Evolutionary conservation across 2,113 vertebrate genomes (phyloP), one percentile per base, ranked within the genome.

Genomic region (Cynopterus brachyotis): DNA sequence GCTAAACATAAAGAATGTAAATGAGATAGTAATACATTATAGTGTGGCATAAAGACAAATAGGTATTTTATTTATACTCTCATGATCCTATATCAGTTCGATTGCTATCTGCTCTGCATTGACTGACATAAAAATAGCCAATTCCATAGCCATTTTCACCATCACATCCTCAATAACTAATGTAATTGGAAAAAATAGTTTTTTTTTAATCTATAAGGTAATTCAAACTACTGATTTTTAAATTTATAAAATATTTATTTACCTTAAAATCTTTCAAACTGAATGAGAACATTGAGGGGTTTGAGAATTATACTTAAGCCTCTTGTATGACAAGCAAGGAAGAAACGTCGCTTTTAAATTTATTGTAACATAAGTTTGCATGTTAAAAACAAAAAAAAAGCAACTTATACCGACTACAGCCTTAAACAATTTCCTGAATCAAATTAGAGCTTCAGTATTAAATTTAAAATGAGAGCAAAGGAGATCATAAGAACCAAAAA

Each of bases 361-460:
- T 94, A 85, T 45, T 82, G 9, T 72, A 93, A 85, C 57, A 50
- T 19, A 70, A 30, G 72, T 90, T 50, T 28, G 45, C 20, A 86
- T 73, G 28, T 72, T 88, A 57, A 62, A 86, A 82, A 69, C 53
- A 81, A 45, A 94, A 85, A 60, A 28, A 73, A 93, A 59, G 17
- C 12, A 47, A 10, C 35, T 80, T 84, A 67, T 64, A 20, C 5
- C 5, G 9, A 82, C 57, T 59, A 13, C 12, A 78, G 13, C 62
- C 72, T 79, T 91, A 70, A 73, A 17, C 47, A 79, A 47, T 92
- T 86, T 73, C 19, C 10, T 78, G 55, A 96, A 84, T 94, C n/a
- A 80, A 95, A 66, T 91, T 13, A 81, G 24, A 37, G n/a, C 72
- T 87, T 50, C 35, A 90, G 45, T 89, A 92, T 92, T 92, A 95